phyloP scores from a whole-genome alignment of 92 coral and sea anemone species.

The Siderastrea siderea region DNA sequence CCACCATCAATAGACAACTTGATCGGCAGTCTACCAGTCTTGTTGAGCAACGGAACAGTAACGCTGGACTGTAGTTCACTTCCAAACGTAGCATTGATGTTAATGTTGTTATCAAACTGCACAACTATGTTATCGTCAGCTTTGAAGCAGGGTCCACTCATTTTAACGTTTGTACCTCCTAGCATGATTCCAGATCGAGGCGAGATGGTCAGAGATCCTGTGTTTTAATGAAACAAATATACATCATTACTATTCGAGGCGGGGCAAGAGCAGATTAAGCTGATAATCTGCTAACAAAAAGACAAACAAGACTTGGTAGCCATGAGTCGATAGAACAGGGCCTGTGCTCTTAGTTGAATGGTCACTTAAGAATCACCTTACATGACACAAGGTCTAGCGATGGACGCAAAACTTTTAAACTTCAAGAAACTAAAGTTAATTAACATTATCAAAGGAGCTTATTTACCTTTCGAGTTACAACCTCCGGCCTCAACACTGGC shows the following conservation, averaged over 20 bases:
- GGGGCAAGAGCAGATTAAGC: no score
- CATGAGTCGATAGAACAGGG: no score
- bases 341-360: no score
- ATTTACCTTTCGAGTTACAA: slow-evolving; percentile 76
- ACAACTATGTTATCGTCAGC: slow-evolving; percentile 72
- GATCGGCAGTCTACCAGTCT: slow-evolving; percentile 75
- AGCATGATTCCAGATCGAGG: slow-evolving; percentile 81
- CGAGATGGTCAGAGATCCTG: slow-evolving; percentile 77
- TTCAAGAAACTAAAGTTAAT: not conserved
- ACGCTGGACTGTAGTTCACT: slow-evolving; percentile 67
- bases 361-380: no score
- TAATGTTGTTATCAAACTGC: slow-evolving; percentile 64
- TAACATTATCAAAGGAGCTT: no score
- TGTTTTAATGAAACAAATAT: not conserved
- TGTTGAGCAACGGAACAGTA: slow-evolving; percentile 78
- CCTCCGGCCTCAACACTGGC: slow-evolving; percentile 81
- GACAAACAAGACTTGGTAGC: no score
- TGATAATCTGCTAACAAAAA: no score
- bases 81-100: slow-evolving; percentile 64
- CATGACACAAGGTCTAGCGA: no score
- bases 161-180: slow-evolving; percentile 79
- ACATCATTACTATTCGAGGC: no score
- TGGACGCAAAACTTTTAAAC: no score
- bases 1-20: slow-evolving; percentile 84
- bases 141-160: slow-evolving; percentile 90